Evolutionary conservation across 2,797 vertebrate genomes (phyloP), one percentile per base, ranked within the genome.

Genomic region (Myotis vivesi): DNA sequence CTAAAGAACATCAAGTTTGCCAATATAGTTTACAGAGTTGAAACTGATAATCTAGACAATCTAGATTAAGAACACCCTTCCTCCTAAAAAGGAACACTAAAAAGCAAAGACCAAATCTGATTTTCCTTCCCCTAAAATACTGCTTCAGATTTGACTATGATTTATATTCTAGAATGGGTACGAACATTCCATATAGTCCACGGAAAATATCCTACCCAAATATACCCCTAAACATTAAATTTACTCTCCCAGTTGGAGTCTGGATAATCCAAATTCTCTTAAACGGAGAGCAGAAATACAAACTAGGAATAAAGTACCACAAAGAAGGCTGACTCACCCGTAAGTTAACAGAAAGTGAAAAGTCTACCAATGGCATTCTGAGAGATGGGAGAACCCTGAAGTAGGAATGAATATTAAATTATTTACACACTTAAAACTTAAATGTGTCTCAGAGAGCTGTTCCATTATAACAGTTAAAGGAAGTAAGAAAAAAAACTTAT

Each of bases 31-130:
- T 62, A 92, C 30, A 86, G 8, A 83, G 23, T 7, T 89, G n/a
- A 92, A 90, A 90, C 12, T 66, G 30, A 86, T 82, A 89, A 95
- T 79, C 44, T 89, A 94, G 13, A 20, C 33, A 86, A 66, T 79
- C 64, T 86, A 93, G 22, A n/a, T 80, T 33, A 91, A 80, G 73
- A 89, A 53, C 6, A 95, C 44, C 73, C 20, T 73, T 87, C n/a
- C 30, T 73, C 23, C 41, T 82, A 30, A 84, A 59, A 89, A 75
- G 72, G 4, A 85, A 36, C 51, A 62, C 41, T 80, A 81, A 95
- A 80, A 80, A 87, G 36, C 68, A 79, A 92, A 87, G 33, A 51
- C 3, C 62, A 82, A 93, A 84, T 88, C 11, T 76, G 51, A 94
- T 72, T 95, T 94, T 66, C 53, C n/a, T 59, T 22, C 3, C 28